Evolutionary conservation across 2,113 vertebrate species (phyloP), one percentile per base, ranked within the genome.

Genomic region (Verasper variegatus): DNA sequence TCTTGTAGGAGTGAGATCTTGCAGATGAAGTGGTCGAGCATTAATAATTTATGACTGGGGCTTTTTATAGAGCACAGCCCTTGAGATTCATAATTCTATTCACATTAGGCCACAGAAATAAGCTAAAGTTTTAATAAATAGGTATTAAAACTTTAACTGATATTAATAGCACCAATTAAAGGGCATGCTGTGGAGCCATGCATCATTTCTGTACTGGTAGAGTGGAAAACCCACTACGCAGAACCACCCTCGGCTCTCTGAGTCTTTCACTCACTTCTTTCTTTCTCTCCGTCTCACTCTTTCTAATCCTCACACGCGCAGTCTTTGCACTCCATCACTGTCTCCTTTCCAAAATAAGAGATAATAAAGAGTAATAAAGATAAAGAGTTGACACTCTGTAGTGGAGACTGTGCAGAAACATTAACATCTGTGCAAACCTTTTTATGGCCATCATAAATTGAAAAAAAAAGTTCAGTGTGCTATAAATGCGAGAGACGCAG

Each of bases 131-230:
- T 89, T 93, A 92, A 94, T 93, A 94, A 94, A 94, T 94, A 94
- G 91, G 91, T 92, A 91, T 90, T 94, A 92, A 93, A 94, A 93
- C 84, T 94, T 94, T 92, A 95, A 94, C 91, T 90, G 90, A 92
- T 92, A 94, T 94, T 95, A 94, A 94, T 94, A 92, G 90, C 76
- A n/a, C 27, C 93, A 92, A 93, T 94, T 94, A 92, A 92, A 91
- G 81, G 63, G 76, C 71, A 86, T 71, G 82, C 84, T 74, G 82
- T 79, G 77, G 68, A 85, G 90, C 81, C 85, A 92, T 93, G 91
- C 80, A 90, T 94, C 89, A 92, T 88, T 92, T 92, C 87, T 86
- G 86, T 76, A 71, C 68, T 76, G 82, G 71, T 81, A 56, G 58
- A 85, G 76, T 76, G 74, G 86, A 77, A 90, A 87, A 83, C 76